Base-by-base conservation (phyloP, 1,140 invertebrate species). In the Zaprionus taronus region DNA sequence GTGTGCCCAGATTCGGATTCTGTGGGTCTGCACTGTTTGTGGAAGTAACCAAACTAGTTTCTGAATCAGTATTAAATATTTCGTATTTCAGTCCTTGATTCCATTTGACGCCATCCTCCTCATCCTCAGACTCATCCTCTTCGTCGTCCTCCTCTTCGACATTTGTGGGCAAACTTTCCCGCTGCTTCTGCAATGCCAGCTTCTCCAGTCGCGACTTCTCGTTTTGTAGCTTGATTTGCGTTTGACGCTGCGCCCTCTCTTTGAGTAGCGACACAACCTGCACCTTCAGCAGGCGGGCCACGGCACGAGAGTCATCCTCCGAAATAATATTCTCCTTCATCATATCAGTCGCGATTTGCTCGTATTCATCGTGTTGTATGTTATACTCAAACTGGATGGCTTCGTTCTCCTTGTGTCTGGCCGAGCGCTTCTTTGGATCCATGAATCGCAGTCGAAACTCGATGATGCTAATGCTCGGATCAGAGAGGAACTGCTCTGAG, bases 331-430 rank as follows among this genome's bases (percentile, higher is more conserved):
- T 97, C 12, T 97, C 96, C 90, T 97, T 97, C 26, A 96, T 97
- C 98, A 99, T 99, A 93, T 99, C 99, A 89, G 97, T 96, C 55
- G 98, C 98, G 68, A 99, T 97, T 91, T 98, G 97, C 91, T 99
- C 98, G 73, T 98, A 97, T 92, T 98, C 97, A 93, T 99, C 99
- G 64, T 94, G 95, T 78, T 96, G 95, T 74, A 99, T 96, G 93
- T 99, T 97, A 94, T 99, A 99, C 78, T 99, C 98, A 94, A 99
- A 99, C 93, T 99, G 98, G 83, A 99, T 99, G 9, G 99, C 99
- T 94, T 99, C 99, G 93, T 99, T 99, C 93, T 99, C 98, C 93
- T 99, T 99, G 92, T 99, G 98, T 20, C 93, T 92, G 9, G 80
- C 93, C 12, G 87, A 91, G n/a, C 91, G 85, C 93, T 99, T 99